Evolutionary conservation across 2,888 invertebrate species (phyloP).

Genomic region (Parnassius mnemosyne): DNA sequence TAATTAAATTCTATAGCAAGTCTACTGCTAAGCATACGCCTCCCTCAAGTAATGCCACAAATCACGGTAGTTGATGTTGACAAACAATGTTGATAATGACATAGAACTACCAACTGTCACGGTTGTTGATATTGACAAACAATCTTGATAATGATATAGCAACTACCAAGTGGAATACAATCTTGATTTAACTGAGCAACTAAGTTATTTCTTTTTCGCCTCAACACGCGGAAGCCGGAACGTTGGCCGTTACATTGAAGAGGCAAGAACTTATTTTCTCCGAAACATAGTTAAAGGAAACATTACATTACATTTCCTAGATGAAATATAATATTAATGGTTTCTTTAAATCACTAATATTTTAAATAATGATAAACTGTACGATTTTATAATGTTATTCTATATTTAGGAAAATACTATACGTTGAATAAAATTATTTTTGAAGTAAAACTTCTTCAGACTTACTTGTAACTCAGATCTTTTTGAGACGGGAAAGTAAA

Average conservation of each 20-base stretch:
- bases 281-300: constrained; percentile 53
- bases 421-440: too few relatives aligned
- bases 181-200: neutral
- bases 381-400: neutral
- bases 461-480: too few relatives aligned
- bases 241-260: constrained; percentile 30
- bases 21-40: too few relatives aligned
- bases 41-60: too few relatives aligned
- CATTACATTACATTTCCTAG: constrained; percentile 45
- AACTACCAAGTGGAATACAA: neutral
- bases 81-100: too few relatives aligned
- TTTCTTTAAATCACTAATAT: constrained; percentile 24
- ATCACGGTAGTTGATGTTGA: too few relatives aligned
- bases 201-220: constrained; percentile 7
- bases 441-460: too few relatives aligned
- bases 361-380: constrained; percentile 4
- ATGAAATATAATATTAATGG: constrained; percentile 19
- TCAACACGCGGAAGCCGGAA: constrained; percentile 44
- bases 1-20: too few relatives aligned
- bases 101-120: too few relatives aligned
- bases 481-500: too few relatives aligned
- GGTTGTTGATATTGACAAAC: too few relatives aligned
- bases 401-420: too few relatives aligned
- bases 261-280: constrained; percentile 47
- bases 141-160: neutral